Evolutionary conservation across 2,113 vertebrate genomes (phyloP).

Genomic region (Empidonax alnorum): DNA sequence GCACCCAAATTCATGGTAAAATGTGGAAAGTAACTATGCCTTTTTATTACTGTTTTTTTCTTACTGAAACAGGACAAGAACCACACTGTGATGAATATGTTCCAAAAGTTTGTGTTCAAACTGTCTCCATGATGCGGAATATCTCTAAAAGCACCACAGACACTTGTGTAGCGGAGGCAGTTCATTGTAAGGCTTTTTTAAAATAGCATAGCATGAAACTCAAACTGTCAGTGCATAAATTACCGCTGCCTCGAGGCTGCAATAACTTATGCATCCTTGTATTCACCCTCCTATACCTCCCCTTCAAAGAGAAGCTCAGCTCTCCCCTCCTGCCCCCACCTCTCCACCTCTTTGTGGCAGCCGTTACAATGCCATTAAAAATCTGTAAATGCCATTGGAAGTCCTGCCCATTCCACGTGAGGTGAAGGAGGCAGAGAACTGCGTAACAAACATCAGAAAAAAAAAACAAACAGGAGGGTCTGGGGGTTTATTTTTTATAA

Average conservation of each 20-base stretch:
- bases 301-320: not conserved
- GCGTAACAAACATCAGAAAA: not conserved
- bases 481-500: not conserved
- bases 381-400: not conserved
- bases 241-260: slow-evolving; percentile 39
- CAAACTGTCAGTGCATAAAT: slow-evolving; percentile 56
- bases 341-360: not conserved
- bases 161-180: not conserved
- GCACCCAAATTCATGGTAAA: not conserved
- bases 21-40: not conserved
- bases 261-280: slow-evolving; percentile 38
- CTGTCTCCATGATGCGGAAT: not conserved
- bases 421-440: not conserved
- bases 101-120: slow-evolving; percentile 10
- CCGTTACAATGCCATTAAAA: not conserved
- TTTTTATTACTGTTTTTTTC: not conserved
- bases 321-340: not conserved
- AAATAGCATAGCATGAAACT: slow-evolving; percentile 54
- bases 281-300: not conserved
- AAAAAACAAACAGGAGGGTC: not conserved
- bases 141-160: slow-evolving; percentile 7
- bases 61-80: not conserved
- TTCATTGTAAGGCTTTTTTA: slow-evolving; percentile 2
- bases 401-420: not conserved
- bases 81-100: not conserved